These are phyloP conservation scores for Rhincodon typus DNA, from an alignment of 2,797 vertebrate species.

Conservation along the genomic window DNA sequence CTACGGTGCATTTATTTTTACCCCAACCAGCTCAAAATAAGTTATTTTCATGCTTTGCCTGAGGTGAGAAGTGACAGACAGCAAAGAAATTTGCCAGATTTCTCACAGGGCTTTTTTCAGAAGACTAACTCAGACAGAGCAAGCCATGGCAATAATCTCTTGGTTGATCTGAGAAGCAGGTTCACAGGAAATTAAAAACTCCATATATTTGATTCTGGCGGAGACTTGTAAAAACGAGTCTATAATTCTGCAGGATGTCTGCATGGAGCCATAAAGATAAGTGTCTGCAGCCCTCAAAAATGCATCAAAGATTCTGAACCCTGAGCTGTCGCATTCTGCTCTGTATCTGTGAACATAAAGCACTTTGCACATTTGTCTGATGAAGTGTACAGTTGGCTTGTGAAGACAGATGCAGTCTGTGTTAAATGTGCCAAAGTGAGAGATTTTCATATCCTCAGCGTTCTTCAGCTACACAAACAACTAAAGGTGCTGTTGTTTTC, in stretches of 20 bases:
- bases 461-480: not conserved
- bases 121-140: not conserved
- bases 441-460: not conserved
- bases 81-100: not conserved
- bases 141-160: not conserved
- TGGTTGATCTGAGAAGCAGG: not conserved
- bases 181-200: slow-evolving; percentile 3
- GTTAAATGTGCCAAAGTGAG: not conserved
- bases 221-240: not conserved
- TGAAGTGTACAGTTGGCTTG: not conserved
- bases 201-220: not conserved
- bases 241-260: not conserved
- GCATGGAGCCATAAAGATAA: not conserved
- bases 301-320: not conserved
- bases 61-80: not conserved
- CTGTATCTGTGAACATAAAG: not conserved
- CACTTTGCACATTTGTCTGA: not conserved
- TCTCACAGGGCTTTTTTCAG: not conserved
- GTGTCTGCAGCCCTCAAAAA: slow-evolving; percentile 17
- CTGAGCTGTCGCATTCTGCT: not conserved
- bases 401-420: not conserved
- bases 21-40: not conserved
- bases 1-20: not conserved
- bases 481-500: not conserved
- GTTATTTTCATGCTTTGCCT: not conserved